Evolutionary conservation across 2,113 vertebrate genomes (phyloP), one percentile per base, ranked within the genome.

Genomic region (Illadopsis cleaveri): DNA sequence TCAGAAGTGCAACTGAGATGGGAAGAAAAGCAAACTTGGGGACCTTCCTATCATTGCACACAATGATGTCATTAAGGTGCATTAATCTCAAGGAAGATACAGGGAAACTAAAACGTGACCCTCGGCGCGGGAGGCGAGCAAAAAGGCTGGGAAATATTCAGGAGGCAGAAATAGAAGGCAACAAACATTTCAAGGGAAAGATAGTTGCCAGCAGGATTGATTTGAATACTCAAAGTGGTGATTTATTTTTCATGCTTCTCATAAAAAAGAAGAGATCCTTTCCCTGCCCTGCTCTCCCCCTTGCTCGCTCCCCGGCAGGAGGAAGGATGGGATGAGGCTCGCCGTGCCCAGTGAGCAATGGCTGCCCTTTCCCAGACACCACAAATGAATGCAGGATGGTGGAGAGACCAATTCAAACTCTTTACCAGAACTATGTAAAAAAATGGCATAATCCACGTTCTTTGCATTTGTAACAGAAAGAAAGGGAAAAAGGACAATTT

Each of bases 131-230:
- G 91, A 96, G 65, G 81, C 81, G 88, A 78, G 95, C 85, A 82
- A 62, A 86, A 90, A 95, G 89, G 80, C 95, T 96, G 73, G 95
- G 80, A 94, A 97, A 97, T 96, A 94, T 97, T 97, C 95, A 62
- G 85, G 77, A 95, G 90, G 96, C 93, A 96, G 96, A 93, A 96
- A 97, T 50, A 90, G 30, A 82, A 96, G 93, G 97, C 94, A 95
- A 93, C 93, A 96, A 96, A 95, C 97, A 94, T 96, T 98, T 97
- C 96, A 84, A 93, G 96, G 88, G 96, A 97, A 97, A 96, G 96
- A 96, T 91, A 95, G 95, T 97, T 97, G 96, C 98, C 95, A 97
- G 93, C 75, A 92, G 96, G 96, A 97, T 96, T 97, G 97, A 97
- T 96, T 81, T 96, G 98, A 97, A 97, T 96, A 93, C 94, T 97